These are phyloP conservation scores for Otocyon megalotis DNA, from an alignment of 2,113 vertebrate species.

Conservation along the genomic window DNA sequence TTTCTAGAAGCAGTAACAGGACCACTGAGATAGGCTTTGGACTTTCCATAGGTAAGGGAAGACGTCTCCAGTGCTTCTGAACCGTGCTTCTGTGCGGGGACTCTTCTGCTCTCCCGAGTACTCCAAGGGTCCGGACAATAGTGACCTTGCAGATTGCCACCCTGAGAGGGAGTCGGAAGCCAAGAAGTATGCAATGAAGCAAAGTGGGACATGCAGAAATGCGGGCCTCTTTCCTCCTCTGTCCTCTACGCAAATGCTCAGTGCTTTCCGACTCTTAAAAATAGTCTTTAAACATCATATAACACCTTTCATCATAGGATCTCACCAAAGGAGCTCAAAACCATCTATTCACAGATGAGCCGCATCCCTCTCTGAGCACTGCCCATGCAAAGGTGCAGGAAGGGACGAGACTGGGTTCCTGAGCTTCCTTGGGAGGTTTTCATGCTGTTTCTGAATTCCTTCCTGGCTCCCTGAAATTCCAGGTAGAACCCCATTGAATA, in stretches of 20 bases:
- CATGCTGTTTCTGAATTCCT: neutral
- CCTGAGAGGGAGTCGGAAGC: neutral
- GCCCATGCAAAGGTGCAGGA: neutral
- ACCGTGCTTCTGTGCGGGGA: neutral
- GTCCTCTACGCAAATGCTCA: neutral
- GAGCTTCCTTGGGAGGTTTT: neutral
- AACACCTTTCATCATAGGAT: neutral
- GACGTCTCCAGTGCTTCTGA: neutral
- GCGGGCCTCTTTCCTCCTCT: neutral
- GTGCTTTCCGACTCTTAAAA: neutral
- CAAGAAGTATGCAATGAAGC: neutral
- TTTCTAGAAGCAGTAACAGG: neutral
- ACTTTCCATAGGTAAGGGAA: neutral
- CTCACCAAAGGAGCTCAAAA: neutral
- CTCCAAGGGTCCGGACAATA: neutral
- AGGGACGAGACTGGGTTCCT: too few relatives aligned
- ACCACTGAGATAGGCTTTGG: neutral
- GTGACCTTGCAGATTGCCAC: neutral
- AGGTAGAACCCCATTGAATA: neutral
- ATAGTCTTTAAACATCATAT: neutral
- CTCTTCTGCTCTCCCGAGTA: neutral
- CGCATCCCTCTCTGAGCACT: neutral
- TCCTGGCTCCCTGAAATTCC: neutral
- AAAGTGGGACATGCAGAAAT: neutral
- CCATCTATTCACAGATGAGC: neutral